These are phyloP conservation scores for Myrmophylax atrothorax DNA, from an alignment of 2,113 vertebrate genomes.

Conservation along the genomic window DNA sequence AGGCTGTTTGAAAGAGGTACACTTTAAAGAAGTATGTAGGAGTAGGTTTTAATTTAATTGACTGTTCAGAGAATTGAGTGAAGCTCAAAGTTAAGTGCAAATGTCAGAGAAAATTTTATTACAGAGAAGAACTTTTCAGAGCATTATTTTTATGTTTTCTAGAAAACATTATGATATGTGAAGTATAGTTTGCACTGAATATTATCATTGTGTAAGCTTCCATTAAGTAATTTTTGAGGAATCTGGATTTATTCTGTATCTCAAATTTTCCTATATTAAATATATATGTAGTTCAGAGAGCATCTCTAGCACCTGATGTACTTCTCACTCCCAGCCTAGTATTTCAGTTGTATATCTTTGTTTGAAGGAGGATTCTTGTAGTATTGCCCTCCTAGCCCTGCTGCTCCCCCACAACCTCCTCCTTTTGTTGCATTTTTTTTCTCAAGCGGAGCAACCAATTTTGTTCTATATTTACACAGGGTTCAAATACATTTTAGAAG, in stretches of 20 bases:
- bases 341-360: not conserved
- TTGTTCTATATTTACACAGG: not conserved
- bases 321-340: not conserved
- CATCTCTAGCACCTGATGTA: not conserved
- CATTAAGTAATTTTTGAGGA: not conserved
- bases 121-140: not conserved
- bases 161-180: not conserved
- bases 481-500: not conserved
- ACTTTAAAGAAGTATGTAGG: not conserved
- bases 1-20: not conserved
- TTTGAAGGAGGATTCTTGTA: not conserved
- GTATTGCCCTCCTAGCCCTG: rapidly evolving
- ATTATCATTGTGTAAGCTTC: not conserved
- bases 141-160: not conserved
- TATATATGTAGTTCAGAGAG: not conserved
- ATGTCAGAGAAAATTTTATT: not conserved
- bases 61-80: not conserved
- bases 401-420: no score
- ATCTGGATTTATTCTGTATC: not conserved
- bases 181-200: not conserved
- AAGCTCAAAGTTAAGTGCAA: not conserved
- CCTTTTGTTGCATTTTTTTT: not conserved
- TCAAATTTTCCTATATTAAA: not conserved
- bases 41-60: not conserved
- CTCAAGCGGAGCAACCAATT: not conserved